Evolutionary conservation across 2,888 invertebrate species (phyloP).

Genomic region (Hirtodrosophila histrioides): DNA sequence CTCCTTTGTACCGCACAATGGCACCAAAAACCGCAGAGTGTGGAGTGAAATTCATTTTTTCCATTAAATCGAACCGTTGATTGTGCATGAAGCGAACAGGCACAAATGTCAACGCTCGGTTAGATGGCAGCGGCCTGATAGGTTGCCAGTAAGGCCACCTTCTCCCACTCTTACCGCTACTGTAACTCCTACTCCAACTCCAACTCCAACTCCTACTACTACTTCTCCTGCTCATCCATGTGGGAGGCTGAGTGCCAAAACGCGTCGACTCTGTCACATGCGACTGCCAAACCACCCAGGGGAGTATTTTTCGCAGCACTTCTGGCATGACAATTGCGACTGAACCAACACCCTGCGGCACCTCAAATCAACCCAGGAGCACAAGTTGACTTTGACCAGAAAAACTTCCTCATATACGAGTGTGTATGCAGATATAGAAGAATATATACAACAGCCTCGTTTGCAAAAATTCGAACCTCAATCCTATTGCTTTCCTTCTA

Average conservation of each 20-base stretch:
- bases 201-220: not conserved
- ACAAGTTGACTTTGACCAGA: slow-evolving; percentile 35
- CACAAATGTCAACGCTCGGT: slow-evolving; percentile 78
- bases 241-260: slow-evolving; percentile 53
- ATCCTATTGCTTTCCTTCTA: slow-evolving; percentile 14
- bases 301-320: slow-evolving; percentile 52
- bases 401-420: slow-evolving; percentile 24
- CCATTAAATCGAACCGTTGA: slow-evolving; percentile 81
- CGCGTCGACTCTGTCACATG: slow-evolving; percentile 59
- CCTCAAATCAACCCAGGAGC: slow-evolving; percentile 10
- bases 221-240: slow-evolving; percentile 23
- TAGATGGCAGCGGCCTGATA: slow-evolving; percentile 73
- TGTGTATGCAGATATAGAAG: not conserved
- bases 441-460: too few species aligned
- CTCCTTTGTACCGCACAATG: slow-evolving; percentile 51
- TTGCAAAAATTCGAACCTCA: not conserved
- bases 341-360: slow-evolving; percentile 39
- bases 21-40: slow-evolving; percentile 54
- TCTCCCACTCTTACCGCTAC: not conserved
- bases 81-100: slow-evolving; percentile 80
- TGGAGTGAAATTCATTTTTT: slow-evolving; percentile 75
- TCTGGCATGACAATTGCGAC: slow-evolving; percentile 45
- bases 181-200: not conserved
- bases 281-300: slow-evolving; percentile 51
- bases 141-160: slow-evolving; percentile 49